Evolutionary conservation across 2,113 vertebrate genomes (phyloP), one percentile per base, ranked within the genome.

Genomic region (Otis tarda): DNA sequence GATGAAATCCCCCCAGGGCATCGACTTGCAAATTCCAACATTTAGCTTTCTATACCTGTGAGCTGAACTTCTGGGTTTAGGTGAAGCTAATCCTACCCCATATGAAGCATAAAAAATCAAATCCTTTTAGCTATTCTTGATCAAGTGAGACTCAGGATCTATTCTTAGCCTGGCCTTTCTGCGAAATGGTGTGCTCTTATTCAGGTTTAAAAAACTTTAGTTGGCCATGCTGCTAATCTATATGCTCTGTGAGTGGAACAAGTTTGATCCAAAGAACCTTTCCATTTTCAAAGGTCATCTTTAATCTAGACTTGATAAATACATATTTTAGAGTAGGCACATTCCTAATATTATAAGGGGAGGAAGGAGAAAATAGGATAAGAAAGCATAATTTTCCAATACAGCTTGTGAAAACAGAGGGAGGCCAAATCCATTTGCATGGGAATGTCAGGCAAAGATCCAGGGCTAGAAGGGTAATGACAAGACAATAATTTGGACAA

Each of bases 51-150:
- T 80, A 65, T 65, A 50, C 37, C 39, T 39, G 14, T 2, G 15
- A 89, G 55, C 9, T 70, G 63, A 80, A 77, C 43, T 80, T 89
- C 50, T 83, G 75, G 1, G 28, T 67, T 80, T 64, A 70, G 52
- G 31, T 41, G 31, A 74, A 86, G 47, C 12, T 94, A 95, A 93
- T 94, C 79, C 80, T 70, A 28, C 68, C 76, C 83, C 79, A 86
- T 67, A 63, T 7, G 43, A 93, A 86, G 94, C 83, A 74, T 60
- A 83, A 87, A 70, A 96, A 73, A 28, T 22, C 23, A 76, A 91
- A 68, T 85, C 87, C 82, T 83, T 86, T 70, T 47, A 89, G 57
- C 37, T 22, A 63, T 90, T 83, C 75, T 55, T 47, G 71, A 67
- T 81, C 41, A 87, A 86, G 52, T 28, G 33, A 55, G 60, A 27